Evolutionary conservation across 2,888 invertebrate genomes (phyloP), one percentile per base, ranked within the genome.

Genomic region (Aricia artaxerxes): DNA sequence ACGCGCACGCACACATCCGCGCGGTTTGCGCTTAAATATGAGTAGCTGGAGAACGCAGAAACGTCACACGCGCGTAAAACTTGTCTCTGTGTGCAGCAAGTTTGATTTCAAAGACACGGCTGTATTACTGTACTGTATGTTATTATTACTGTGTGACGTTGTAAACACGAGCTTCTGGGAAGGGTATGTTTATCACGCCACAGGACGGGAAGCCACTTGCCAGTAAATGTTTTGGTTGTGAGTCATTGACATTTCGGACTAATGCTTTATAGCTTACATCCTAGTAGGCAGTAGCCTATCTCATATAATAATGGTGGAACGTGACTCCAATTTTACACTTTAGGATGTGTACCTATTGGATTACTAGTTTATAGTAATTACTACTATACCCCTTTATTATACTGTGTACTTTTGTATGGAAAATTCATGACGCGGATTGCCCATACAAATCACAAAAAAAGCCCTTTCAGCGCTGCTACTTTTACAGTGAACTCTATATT

Each of bases 191-290:
- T 83, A 85, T 83, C 78, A 80, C 81, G 79, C 64, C 82, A 60
- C 90, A 97, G 97, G 97, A 88, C 53, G 72, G 64, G 69, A 78
- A 78, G 72, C 69, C 69, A 69, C 24, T 78, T n/a, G 49, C 60
- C 16, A 35, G 24, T 79, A 78, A 78, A 31, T 79, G 49, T 79
- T 79, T 79, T 76, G 79, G 61, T 49, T 7, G 69, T 78, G 38
- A 61, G 64, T 61, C 64, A 69, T 69, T 38, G 69, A 69, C 69
- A 38, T 38, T 57, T 57, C 57, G 57, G 57, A 57, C 57, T 57
- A 57, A 57, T 5, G 57, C 16, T 57, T 16, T 13, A 16, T 57
- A 24, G 24, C 0, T 24, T 24, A 24, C 24, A 57, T 57, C 16
- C 16, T 57, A 13, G 53, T 57, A 4, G 2, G 49, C 49, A 11